These are phyloP conservation scores for Alloplasta piceator DNA, from an alignment of 2,888 invertebrate genomes.

Conservation along the genomic window DNA sequence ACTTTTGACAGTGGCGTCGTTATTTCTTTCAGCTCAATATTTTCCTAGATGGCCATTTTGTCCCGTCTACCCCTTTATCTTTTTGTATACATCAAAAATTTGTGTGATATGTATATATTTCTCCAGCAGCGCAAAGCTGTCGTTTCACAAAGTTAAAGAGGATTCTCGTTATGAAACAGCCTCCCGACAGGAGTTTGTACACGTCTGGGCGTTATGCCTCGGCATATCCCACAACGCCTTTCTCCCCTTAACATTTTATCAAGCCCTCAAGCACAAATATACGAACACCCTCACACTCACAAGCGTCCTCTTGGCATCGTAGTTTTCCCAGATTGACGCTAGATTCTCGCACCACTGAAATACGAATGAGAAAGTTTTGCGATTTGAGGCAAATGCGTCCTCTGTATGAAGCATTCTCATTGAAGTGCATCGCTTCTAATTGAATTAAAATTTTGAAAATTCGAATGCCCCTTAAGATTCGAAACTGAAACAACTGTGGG, in stretches of 20 bases:
- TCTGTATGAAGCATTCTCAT: conserved; percentile 2
- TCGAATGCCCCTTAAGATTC: too few relatives aligned
- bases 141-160: conserved; percentile 60
- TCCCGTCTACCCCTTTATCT: too few relatives aligned
- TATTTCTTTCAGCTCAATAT: too few relatives aligned
- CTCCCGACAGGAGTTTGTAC: conserved; percentile 36
- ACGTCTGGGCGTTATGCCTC: conserved; percentile 21
- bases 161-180: conserved; percentile 49
- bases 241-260: conserved; percentile 17
- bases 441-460: too few relatives aligned
- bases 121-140: conserved; percentile 42
- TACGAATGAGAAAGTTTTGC: conserved; percentile 35
- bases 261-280: conserved; percentile 30
- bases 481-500: too few relatives aligned
- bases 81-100: too few relatives aligned
- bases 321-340: conserved; percentile 44
- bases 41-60: too few relatives aligned
- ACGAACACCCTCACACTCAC: background rate
- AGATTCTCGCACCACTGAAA: conserved; percentile 34
- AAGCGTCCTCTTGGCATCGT: background rate
- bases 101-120: conserved; percentile 1
- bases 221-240: background rate
- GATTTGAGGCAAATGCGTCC: conserved; percentile 10
- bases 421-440: background rate
- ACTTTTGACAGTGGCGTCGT: too few relatives aligned